Conservation (phyloP, 2,113 vertebrate genomes). For the Dromiciops gliroides region DNA sequence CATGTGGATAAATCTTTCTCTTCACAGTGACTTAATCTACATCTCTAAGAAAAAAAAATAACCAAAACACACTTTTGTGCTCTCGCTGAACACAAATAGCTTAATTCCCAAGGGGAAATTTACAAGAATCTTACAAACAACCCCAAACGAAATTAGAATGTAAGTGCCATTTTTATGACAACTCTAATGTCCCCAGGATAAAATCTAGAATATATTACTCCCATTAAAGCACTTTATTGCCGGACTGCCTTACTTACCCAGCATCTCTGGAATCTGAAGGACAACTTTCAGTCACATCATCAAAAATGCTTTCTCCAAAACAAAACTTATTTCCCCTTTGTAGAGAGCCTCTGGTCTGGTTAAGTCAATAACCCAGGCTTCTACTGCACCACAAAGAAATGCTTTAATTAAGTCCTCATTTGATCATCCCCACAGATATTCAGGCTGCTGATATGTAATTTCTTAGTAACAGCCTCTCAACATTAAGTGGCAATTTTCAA, state of each 20-base stretch:
- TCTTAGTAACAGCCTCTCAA: neutral
- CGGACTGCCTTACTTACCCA: conserved; percentile 13
- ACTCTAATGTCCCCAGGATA: conserved; percentile 39
- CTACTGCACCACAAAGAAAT: neutral
- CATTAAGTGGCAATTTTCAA: conserved; percentile 21
- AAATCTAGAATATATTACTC: conserved; percentile 39
- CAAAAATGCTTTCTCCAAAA: conserved; percentile 51
- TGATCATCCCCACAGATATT: neutral
- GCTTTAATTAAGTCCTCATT: conserved; percentile 21
- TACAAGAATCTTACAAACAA: conserved; percentile 61
- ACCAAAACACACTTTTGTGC: conserved; percentile 12
- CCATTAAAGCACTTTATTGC: conserved; percentile 51
- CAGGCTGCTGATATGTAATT: conserved; percentile 18
- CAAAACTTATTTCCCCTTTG: conserved; percentile 36
- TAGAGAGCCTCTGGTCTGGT: conserved; percentile 1
- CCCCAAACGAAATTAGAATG: conserved; percentile 53
- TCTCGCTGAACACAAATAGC: conserved; percentile 39
- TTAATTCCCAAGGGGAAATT: conserved; percentile 41
- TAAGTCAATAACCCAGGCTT: conserved; percentile 50
- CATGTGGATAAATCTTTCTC: neutral
- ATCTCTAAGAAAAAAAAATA: conserved; percentile 53
- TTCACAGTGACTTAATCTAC: conserved; percentile 30
- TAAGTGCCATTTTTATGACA: conserved; percentile 60
- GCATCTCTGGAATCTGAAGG: conserved; percentile 51
- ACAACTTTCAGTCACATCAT: conserved; percentile 49